Conservation (phyloP, 2,888 invertebrate genomes). For the Phalera bucephala region DNA sequence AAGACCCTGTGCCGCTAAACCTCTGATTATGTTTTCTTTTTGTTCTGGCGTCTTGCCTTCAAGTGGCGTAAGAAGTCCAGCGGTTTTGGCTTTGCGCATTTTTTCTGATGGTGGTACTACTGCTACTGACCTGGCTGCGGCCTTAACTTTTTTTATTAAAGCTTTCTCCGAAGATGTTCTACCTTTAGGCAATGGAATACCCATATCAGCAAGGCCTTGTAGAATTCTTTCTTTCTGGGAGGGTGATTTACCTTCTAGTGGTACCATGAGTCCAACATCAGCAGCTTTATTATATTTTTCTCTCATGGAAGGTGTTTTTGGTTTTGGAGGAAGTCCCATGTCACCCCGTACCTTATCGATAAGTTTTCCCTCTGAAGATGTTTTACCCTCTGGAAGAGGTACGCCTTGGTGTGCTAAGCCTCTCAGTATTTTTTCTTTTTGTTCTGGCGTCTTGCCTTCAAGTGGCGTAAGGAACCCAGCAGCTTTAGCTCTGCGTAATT, state of each 20-base stretch:
- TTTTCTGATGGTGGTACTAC: conserved; percentile 19
- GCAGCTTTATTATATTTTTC: conserved; percentile 24
- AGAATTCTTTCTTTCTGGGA: conserved; percentile 33
- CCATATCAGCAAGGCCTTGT: conserved; percentile 24
- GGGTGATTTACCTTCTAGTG: conserved; percentile 34
- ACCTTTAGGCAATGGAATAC: conserved; percentile 34
- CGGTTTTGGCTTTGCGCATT: conserved; percentile 22
- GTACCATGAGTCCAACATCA: conserved; percentile 27
- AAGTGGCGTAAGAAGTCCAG: conserved; percentile 23
- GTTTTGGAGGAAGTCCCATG: neutral
- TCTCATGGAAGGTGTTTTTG: conserved; percentile 10
- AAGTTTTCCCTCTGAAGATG: conserved; percentile 15
- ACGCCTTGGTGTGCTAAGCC: conserved; percentile 29
- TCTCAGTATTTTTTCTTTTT: conserved; percentile 38
- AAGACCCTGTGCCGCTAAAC: conserved; percentile 24
- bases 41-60: conserved; percentile 23
- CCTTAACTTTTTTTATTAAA: conserved; percentile 28
- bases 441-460: conserved; percentile 33
- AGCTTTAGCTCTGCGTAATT: conserved; percentile 18
- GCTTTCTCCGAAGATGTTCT: conserved; percentile 33
- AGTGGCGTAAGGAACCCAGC: conserved; percentile 26
- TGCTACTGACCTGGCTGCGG: neutral
- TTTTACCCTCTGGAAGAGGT: conserved; percentile 24
- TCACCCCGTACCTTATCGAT: conserved; percentile 13
- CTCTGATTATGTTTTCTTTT: conserved; percentile 30